Evolutionary conservation across 2,113 vertebrate genomes (phyloP).

Genomic region (Alces alces): DNA sequence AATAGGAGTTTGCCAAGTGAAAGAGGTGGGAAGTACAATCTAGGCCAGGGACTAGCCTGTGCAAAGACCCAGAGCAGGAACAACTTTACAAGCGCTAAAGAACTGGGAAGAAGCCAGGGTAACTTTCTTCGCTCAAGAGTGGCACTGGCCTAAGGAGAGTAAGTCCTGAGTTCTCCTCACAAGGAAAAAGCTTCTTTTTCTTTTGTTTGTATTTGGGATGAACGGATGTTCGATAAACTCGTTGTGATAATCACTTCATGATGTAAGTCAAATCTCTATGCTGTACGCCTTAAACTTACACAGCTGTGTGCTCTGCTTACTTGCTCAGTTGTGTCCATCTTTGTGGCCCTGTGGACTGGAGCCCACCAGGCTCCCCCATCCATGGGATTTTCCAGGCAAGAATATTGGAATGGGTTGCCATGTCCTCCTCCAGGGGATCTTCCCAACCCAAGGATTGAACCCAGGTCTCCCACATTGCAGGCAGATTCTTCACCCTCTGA

Average conservation of each 20-base stretch:
- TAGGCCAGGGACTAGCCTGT: not conserved
- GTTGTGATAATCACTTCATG: not conserved
- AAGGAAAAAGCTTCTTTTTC: not conserved
- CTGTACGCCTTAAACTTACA: not conserved
- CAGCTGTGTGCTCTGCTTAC: not conserved
- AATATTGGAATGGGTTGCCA: not conserved
- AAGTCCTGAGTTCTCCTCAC: not conserved
- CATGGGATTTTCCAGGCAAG: not conserved
- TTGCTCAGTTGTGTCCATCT: not conserved
- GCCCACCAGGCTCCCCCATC: not conserved
- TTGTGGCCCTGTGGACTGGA: not conserved
- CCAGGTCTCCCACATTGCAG: not conserved
- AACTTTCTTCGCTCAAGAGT: not conserved
- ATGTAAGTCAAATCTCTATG: not conserved
- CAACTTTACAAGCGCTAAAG: not conserved
- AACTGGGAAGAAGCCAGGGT: not conserved
- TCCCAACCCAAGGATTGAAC: not conserved
- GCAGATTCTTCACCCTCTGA: not conserved
- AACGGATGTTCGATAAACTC: not conserved
- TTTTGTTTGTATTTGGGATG: not conserved
- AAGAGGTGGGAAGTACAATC: not conserved
- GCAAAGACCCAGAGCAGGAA: not conserved
- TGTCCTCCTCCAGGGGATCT: not conserved
- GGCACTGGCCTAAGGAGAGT: not conserved
- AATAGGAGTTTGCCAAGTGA: not conserved